These are phyloP conservation scores for Cynodonichthys magdalenae DNA, from an alignment of 2,797 vertebrate species.

Conservation along the genomic window DNA sequence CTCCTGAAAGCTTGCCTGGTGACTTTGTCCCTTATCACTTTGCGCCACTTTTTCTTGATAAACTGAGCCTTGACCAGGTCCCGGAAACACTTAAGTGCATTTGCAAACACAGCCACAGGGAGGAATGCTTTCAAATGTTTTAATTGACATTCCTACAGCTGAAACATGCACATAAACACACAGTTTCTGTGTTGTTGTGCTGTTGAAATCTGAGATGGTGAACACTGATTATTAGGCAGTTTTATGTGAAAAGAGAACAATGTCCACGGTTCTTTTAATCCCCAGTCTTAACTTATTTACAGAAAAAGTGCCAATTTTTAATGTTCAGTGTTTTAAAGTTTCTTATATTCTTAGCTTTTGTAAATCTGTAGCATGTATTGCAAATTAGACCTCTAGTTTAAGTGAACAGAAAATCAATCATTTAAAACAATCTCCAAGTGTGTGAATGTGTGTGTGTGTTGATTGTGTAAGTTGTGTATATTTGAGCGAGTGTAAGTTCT, in stretches of 20 bases:
- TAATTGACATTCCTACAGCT: constrained; percentile 48
- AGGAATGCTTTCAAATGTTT: constrained; percentile 55
- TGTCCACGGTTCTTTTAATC: constrained; percentile 3
- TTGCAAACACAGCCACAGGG: constrained; percentile 16
- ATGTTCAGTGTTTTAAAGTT: neutral
- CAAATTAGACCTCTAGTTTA: neutral
- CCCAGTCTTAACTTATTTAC: neutral
- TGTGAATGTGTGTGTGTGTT: constrained; percentile 6
- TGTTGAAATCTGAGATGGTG: constrained; percentile 66
- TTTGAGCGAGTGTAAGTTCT: constrained; percentile 27
- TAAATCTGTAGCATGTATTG: neutral
- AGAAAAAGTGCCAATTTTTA: neutral
- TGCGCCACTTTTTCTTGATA: constrained; percentile 6
- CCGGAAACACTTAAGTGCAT: constrained; percentile 7
- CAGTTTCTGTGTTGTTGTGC: constrained; percentile 62
- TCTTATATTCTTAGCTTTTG: neutral
- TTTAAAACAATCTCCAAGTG: neutral
- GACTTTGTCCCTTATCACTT: constrained; percentile 11
- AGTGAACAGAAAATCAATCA: too few species aligned
- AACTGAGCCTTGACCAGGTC: constrained; percentile 1
- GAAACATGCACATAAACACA: constrained; percentile 19
- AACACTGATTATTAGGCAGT: constrained; percentile 58
- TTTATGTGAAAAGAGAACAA: constrained; percentile 36
- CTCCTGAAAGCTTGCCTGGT: constrained; percentile 18
- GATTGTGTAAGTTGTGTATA: constrained; percentile 25